Percentiles rank a stretch among this genome's conserved stretches.
phyloP scores from a whole-genome alignment of 2,888 invertebrate genomes.

The Deroplatys truncata region DNA sequence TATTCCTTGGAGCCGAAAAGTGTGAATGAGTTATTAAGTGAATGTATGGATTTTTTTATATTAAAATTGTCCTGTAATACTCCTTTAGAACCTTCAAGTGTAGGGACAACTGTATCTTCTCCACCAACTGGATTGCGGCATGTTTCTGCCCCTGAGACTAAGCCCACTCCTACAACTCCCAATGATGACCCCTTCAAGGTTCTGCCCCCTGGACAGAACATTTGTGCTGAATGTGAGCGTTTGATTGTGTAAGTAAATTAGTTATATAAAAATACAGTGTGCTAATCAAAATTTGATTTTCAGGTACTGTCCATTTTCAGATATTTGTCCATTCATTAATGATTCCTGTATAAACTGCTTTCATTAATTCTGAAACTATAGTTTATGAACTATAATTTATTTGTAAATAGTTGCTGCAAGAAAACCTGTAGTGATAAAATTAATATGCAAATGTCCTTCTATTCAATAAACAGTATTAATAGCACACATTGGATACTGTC shows the following conservation, averaged over 20 bases:
- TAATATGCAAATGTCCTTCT: too few relatives aligned
- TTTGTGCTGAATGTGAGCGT: conserved; percentile 95
- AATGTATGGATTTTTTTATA: not conserved
- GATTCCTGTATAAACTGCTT: not conserved
- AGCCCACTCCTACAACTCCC: conserved; percentile 44
- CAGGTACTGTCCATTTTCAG: not conserved
- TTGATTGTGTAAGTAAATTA: conserved; percentile 87
- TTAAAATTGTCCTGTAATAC: not conserved
- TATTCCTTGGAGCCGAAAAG: not conserved
- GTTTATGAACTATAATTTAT: too few relatives aligned
- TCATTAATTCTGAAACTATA: not conserved
- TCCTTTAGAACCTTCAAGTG: conserved; percentile 9
- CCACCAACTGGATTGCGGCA: conserved; percentile 60
- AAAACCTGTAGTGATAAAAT: too few relatives aligned
- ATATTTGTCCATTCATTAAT: conserved; percentile 4
- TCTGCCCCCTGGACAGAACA: conserved; percentile 83
- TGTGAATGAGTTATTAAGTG: not conserved
- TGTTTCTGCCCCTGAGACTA: conserved; percentile 68
- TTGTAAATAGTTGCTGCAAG: too few relatives aligned
- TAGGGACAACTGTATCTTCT: conserved; percentile 32
- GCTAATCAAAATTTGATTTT: not conserved
- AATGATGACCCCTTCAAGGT: conserved; percentile 55
- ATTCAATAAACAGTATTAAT: too few relatives aligned
- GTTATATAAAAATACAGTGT: not conserved
- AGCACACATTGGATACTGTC: too few relatives aligned